Base-by-base conservation (phyloP, 2,113 vertebrate genomes). In the Columba janthina region DNA sequence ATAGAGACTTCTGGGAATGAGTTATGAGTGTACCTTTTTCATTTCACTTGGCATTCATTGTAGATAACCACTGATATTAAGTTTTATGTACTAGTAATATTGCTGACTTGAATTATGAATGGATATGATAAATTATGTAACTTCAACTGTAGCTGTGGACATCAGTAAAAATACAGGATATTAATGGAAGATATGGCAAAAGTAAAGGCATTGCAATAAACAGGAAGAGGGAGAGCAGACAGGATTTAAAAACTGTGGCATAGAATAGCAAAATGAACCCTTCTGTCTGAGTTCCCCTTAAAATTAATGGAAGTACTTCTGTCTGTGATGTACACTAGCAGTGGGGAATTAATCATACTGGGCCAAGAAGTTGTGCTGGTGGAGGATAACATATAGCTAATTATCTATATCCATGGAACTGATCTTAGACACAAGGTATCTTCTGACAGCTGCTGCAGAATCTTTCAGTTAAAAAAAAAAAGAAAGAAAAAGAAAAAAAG, bases 391-490 rank as follows among this genome's bases (percentile, higher is more conserved):
- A 28, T 81, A 57, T 15, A 89, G 22, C 60, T 67, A 82, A 86
- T 89, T 92, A 71, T 89, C 71, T 76, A 78, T 81, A 69, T 82
- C 86, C 81, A 89, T 92, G 71, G 76, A 94, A 89, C 81, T 77
- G 89, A 77, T 77, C 60, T 67, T 51, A 82, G 80, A 73, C 36
- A 67, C 58, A 36, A 77, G 54, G 58, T 60, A 89, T 83, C 86
- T 77, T 65, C 81, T 81, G 54, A 86, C 72, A 77, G 85, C 75
- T 86, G 54, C 42, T 69, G 50, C 44, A 40, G 60, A 66, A 20
- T 51, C 53, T 67, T 81, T 67, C 29, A 57, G 18, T 36, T 77
- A 14, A 8, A 61, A 38, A 67, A 25, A 65, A 86, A 65, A n/a
- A 21, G 53, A 24, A 74, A 7, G 20, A 25, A 22, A 10, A 38